Conservation (phyloP, 2,797 vertebrate species). For the Chaetophractus vellerosus region DNA sequence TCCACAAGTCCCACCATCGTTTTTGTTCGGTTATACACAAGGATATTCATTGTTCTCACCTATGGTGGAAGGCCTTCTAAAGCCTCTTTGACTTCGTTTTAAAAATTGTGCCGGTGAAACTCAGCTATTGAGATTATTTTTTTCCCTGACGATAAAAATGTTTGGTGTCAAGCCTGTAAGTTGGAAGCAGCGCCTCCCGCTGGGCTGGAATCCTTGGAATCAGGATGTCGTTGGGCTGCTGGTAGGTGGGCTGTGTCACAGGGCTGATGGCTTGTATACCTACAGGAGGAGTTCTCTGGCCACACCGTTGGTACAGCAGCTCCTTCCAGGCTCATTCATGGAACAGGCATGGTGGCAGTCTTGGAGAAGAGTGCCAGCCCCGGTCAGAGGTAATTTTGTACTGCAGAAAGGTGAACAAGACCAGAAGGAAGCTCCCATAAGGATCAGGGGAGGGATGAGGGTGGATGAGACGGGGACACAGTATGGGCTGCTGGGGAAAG, state of each 20-base stretch:
- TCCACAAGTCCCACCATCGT: slow-evolving; percentile 72
- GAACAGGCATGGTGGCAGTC: slow-evolving; percentile 87
- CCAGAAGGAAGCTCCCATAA: slow-evolving; percentile 83
- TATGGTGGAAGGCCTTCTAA: slow-evolving; percentile 76
- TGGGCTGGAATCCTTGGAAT: slow-evolving; percentile 85
- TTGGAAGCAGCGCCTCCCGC: slow-evolving; percentile 85
- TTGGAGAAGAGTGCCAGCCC: slow-evolving; percentile 90
- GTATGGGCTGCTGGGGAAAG: slow-evolving; percentile 80
- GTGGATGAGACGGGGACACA: slow-evolving; percentile 83
- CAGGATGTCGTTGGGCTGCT: slow-evolving; percentile 85
- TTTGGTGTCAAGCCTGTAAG: slow-evolving; percentile 76
- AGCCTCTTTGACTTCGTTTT: slow-evolving; percentile 87
- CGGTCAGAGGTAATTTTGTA: slow-evolving; percentile 90
- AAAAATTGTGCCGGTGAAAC: slow-evolving; percentile 87
- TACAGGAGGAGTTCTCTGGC: slow-evolving; percentile 89
- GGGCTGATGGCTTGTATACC: slow-evolving; percentile 87
- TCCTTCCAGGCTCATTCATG: slow-evolving; percentile 89
- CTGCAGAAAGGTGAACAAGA: slow-evolving; percentile 88
- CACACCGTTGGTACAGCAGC: slow-evolving; percentile 88
- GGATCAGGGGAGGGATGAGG: slow-evolving; percentile 84
- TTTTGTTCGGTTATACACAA: slow-evolving; percentile 74
- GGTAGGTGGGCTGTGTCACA: slow-evolving; percentile 86
- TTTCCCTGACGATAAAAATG: slow-evolving; percentile 81
- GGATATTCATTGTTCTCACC: slow-evolving; percentile 66
- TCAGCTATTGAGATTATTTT: slow-evolving; percentile 67